Evolutionary conservation across 1,140 invertebrate species (phyloP), one percentile per base, ranked within the genome.

Genomic region (Zaprionus davidi): DNA sequence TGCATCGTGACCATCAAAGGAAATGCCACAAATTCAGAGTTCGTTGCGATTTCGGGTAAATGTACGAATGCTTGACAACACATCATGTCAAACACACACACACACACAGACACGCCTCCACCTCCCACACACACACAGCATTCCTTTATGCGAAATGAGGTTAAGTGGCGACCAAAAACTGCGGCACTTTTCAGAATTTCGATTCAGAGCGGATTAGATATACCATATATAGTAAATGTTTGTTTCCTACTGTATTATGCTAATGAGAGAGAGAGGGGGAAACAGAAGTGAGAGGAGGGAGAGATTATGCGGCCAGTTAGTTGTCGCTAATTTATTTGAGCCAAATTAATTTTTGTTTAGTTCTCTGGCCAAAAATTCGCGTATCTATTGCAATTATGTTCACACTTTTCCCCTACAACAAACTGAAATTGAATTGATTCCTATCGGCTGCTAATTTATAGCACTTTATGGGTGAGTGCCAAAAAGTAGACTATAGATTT

Each of bases 41-140:
- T 51, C 46, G 46, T 51, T 24, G 17, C 46, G 46, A 12, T 51
- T 51, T 51, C n/a, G 46, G 20, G 12, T 49, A 20, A 51, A 51
- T n/a, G 38, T n/a, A 41, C 38, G 38, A 41, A 41, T 41, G 5
- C 15, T 41, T 41, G 38, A n/a, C 38, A 41, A 41, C 38, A 34
- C n/a, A 22, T 22, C 2, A 46, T 46, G 41, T 46, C 41, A 46
- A n/a, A 51, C 3, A 51, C 20, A 51, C 20, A 22, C 46, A 51
- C 46, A 51, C 17, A 51, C 20, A 51, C 44, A 5, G 26, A 6
- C 6, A 11, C 31, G 28, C 9, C 9, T 31, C 31, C 41, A 44
- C 41, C 7, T 22, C 22, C 22, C 22, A 22, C 20, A 53, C 20
- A 2, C 7, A 44, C 58, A 41, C 9, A 58, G 58, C 58, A 38